Base-by-base conservation (phyloP, 2,797 vertebrate species). In the Spinibarbus caldwelli region DNA sequence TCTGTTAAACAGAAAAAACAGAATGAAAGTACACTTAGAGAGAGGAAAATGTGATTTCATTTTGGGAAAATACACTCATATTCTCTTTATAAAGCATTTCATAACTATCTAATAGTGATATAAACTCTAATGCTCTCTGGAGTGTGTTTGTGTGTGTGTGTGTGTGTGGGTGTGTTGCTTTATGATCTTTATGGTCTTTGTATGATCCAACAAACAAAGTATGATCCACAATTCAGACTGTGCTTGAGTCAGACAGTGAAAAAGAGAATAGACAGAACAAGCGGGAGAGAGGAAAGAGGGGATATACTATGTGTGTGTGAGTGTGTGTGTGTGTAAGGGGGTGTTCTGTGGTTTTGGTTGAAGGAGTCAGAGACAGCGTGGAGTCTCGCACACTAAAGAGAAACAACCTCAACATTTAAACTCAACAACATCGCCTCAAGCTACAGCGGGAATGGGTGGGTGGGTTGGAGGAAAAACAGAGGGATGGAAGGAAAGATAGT, bases 311-410 rank as follows among this genome's bases (percentile, higher is more conserved):
- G 17, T 57, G 15, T 70, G 45, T 80, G n/a, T 38, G 11, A 34
- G 10, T 41, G 26, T 67, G 47, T 57, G 23, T 38, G 36, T 38
- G 23, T 34, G 10, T 59, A 34, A 64, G 79, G 31, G 78, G 80
- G 54, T 78, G 73, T 85, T 57, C 92, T 94, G 95, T 95, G 95
- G 95, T 95, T 95, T 94, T 93, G 93, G 92, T 93, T 94, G 94
- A 92, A 93, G 94, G 94, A 95, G 94, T 94, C 94, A 95, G 94
- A 96, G 95, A 96, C 95, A 95, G 94, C 93, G 94, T 94, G 95
- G 95, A 95, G 95, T 95, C 95, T 95, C 87, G 91, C 93, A 94
- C 94, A 95, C 93, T 94, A 94, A 95, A 94, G 93, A 95, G 93
- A 94, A 95, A 95, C 93, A 94, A 95, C 95, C 94, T 89, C 94